Evolutionary conservation across 2,888 invertebrate genomes (phyloP).

Genomic region (Folsomia candida): DNA sequence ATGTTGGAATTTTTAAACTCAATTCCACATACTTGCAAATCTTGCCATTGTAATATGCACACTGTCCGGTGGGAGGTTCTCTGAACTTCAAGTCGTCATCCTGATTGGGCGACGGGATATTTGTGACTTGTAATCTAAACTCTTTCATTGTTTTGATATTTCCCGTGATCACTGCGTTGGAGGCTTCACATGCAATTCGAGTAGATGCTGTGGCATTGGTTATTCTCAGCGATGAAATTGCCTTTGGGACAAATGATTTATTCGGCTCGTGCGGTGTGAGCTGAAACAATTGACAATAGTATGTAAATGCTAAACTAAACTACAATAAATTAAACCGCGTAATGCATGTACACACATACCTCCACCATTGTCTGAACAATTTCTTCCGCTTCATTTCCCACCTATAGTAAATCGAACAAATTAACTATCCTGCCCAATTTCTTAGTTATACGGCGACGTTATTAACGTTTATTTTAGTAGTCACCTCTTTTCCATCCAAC

Average conservation of each 20-base stretch:
- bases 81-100: conserved; percentile 46
- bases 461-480: neutral
- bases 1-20: too few relatives aligned
- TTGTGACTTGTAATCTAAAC: conserved; percentile 47
- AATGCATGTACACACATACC: conserved; percentile 1
- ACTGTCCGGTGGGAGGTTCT: conserved; percentile 64
- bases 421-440: neutral
- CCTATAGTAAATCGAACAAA: conserved; percentile 12
- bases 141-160: conserved; percentile 29
- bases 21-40: conserved; percentile 62
- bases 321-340: neutral
- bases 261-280: conserved; percentile 27
- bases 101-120: conserved; percentile 41
- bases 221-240: conserved; percentile 46
- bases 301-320: neutral
- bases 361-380: conserved; percentile 42
- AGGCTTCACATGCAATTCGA: conserved; percentile 46
- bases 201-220: conserved; percentile 48
- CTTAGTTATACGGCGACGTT: neutral
- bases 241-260: conserved; percentile 44
- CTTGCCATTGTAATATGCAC: conserved; percentile 82
- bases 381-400: conserved; percentile 40
- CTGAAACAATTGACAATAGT: conserved; percentile 4
- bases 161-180: conserved; percentile 35
- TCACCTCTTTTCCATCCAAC: conserved; percentile 47